These are phyloP conservation scores for Temnothorax nylanderi DNA, from an alignment of 1,140 invertebrate species.

Conservation along the genomic window DNA sequence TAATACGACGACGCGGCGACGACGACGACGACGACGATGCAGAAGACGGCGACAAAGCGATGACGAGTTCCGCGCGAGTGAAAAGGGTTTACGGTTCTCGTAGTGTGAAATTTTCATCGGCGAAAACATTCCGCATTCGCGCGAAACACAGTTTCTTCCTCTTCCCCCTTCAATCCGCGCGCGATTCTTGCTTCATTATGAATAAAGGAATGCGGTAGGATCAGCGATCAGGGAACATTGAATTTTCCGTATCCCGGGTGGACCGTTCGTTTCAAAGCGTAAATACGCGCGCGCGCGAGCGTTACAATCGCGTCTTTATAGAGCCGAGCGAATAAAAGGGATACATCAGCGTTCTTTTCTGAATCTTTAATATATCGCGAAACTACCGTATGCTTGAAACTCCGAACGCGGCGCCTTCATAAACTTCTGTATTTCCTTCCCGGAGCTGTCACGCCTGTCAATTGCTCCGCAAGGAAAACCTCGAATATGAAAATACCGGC, in stretches of 20 bases:
- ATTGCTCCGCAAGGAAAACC: background rate
- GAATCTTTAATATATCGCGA: conserved; percentile 7
- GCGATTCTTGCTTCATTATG: background rate
- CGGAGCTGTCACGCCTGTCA: background rate
- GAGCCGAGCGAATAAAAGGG: background rate
- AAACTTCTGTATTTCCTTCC: background rate
- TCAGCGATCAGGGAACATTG: background rate
- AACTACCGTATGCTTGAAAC: conserved; percentile 6
- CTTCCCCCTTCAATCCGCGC: background rate
- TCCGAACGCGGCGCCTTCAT: background rate
- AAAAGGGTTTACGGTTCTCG: conserved; percentile 19
- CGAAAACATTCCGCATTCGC: background rate
- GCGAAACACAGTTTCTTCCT: background rate
- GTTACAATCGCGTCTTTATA: conserved; percentile 14
- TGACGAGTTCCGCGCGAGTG: background rate
- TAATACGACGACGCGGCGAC: conserved; percentile 25
- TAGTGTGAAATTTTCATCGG: background rate
- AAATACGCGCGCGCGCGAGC: background rate
- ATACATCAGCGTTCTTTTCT: background rate
- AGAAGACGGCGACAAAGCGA: background rate
- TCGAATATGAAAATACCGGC: background rate
- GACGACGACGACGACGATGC: conserved; percentile 7
- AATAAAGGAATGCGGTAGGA: background rate
- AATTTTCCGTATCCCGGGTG: background rate
- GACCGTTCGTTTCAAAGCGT: background rate